Conservation (phyloP, 2,113 vertebrate genomes). For the Climacteris rufus region DNA sequence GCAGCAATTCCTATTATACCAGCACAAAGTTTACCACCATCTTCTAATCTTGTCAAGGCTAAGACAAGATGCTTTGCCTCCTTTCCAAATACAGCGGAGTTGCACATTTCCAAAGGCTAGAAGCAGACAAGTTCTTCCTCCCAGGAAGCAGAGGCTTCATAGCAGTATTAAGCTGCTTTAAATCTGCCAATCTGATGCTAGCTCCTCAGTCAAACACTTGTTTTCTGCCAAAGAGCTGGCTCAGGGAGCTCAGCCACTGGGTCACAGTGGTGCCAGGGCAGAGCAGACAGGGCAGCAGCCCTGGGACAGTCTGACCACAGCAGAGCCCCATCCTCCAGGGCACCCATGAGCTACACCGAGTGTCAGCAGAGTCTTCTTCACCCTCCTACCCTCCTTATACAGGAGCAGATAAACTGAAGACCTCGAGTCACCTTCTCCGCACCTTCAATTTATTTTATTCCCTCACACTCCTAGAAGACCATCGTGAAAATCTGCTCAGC, state of each 20-base stretch:
- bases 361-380: background rate
- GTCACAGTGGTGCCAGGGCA: background rate
- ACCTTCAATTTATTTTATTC: background rate
- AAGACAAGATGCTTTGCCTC: background rate
- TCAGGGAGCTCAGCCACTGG: background rate
- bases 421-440: background rate
- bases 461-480: background rate
- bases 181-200: background rate
- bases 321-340: background rate
- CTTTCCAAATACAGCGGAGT: background rate
- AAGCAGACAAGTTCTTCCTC: background rate
- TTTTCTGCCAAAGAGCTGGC: background rate
- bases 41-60: background rate
- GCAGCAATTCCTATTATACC: background rate
- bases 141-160: background rate
- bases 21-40: background rate
- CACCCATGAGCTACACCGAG: accelerated
- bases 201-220: background rate
- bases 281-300: background rate
- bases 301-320: background rate
- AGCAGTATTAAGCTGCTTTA: background rate
- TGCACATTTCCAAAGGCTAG: background rate
- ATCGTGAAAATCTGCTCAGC: background rate
- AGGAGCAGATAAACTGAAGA: background rate
- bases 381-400: background rate